A percentile compares a stretch with the other conserved stretches of the same genome.
phyloP scores from a whole-genome alignment of 2,888 invertebrate genomes.

The Dynastes tityus region DNA sequence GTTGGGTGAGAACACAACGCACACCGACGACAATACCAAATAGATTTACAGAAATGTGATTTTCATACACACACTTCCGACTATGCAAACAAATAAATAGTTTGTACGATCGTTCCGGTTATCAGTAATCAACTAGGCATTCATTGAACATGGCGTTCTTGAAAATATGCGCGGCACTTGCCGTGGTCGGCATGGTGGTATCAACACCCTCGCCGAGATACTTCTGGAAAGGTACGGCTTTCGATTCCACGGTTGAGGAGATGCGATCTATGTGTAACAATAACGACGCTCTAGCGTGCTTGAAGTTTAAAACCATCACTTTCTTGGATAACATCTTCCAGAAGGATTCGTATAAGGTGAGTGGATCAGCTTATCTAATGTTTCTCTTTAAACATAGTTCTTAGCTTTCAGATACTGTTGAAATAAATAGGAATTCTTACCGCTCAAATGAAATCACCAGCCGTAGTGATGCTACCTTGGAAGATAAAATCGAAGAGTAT shows the following conservation, averaged over 20 bases:
- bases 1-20: conserved; percentile 47
- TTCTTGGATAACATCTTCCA: conserved; percentile 85
- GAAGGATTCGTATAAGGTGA: conserved; percentile 85
- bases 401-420: conserved; percentile 83
- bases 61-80: conserved; percentile 59
- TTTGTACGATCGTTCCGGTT: conserved; percentile 58
- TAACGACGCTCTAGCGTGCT: conserved; percentile 85
- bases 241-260: conserved; percentile 84
- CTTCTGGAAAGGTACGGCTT: conserved; percentile 79
- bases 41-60: conserved; percentile 57
- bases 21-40: conserved; percentile 57
- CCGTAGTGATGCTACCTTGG: conserved; percentile 74
- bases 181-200: conserved; percentile 67
- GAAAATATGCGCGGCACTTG: conserved; percentile 66
- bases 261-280: conserved; percentile 83
- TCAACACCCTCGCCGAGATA: conserved; percentile 25
- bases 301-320: conserved; percentile 87
- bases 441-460: conserved; percentile 77
- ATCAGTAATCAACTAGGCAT: conserved; percentile 56
- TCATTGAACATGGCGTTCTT: conserved; percentile 57
- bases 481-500: conserved; percentile 82
- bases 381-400: neutral
- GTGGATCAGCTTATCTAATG: conserved; percentile 49
- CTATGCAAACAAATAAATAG: conserved; percentile 59
- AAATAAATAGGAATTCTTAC: conserved; percentile 82